Evolutionary conservation across 2,113 vertebrate species (phyloP), one percentile per base, ranked within the genome.

Genomic region (Porphyrio hochstetteri): DNA sequence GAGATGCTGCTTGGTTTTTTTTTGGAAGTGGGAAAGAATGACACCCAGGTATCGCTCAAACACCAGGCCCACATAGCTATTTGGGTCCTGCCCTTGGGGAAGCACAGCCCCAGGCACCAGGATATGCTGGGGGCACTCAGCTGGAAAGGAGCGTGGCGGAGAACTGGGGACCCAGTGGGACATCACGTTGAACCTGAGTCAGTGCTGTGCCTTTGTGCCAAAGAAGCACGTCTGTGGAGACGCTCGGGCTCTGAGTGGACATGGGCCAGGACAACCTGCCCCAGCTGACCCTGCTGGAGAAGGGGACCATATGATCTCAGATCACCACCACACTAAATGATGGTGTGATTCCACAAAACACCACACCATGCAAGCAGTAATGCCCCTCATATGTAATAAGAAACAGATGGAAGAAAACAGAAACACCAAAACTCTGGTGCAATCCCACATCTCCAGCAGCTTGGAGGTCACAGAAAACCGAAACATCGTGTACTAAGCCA

Each of bases 381-480:
- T 11, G 29, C 59, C 35, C 16, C 46, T 78, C 10, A 2, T 10
- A 35, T 3, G 7, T 9, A n/a, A 44, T 13, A 56, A 0, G 0
- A 50, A 82, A 67, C 8, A 67, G 40, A 81, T 29, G 56, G 46
- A 82, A 84, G 60, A 82, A 92, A 78, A 67, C 23, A 79, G 42
- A 36, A 63, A 0, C 27, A 67, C 25, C 0, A 0, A 60, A 82
- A 63, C 78, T 24, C 65, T 46, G 35, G 13, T 38, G 23, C 42
- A 82, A 60, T 35, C 27, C 27, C 13, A 1, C 52, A 68, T 56
- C 44, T 56, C 56, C 35, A 69, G 50, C 5, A 72, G 29, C 57
- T 68, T 40, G 59, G 53, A 93, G 38, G 57, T 60, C 44, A 44
- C 0, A 0, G 24, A 63, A 79, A 83, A 61, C 27, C 3, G 11